Evolutionary conservation across 2,888 invertebrate species (phyloP), one percentile per base, ranked within the genome.

Genomic region (Sarcophaga carnaria): DNA sequence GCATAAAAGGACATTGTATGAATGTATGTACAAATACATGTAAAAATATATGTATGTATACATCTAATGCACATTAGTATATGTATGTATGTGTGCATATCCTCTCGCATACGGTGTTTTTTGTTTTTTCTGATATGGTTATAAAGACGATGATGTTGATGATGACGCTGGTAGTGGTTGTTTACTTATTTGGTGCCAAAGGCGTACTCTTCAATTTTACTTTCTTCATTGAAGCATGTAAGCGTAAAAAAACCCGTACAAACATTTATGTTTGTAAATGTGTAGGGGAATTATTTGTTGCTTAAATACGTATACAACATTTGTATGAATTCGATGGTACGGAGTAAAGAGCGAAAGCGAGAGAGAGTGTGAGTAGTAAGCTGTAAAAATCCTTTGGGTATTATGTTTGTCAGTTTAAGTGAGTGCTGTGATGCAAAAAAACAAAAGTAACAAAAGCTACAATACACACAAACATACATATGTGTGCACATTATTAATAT

Each of bases 361-460:
- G 11, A 49, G 14, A 49, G 22, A 37, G 8, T 8, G 3, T 17
- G 27, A 45, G 14, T 54, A 69, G 22, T 20, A 64, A 20, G 47
- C 76, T 69, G 37, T 20, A 71, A 72, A 22, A 77, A 67, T 85
- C 89, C 88, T 88, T 88, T 85, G 88, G 89, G 88, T 81, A 85
- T 86, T 88, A 88, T 85, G 80, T 89, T 89, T 88, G 88, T 88
- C 89, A 89, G 88, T 81, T 88, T 87, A 88, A 88, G 88, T 88
- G 86, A 88, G 88, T 88, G 85, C 81, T 88, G 79, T 79, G 60
- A 80, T 85, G 80, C 60, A 78, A 83, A 86, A 72, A 27, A 79
- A 74, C 22, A 71, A 77, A 83, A 67, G 45, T 14, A 54, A 54
- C 12, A 54, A 17, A 54, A 54, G 17, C 12, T 54, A 54, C 4